A percentile compares a stretch with the other conserved stretches of the same genome.
Conservation (phyloP, 2,888 invertebrate species). For the Rhagonycha fulva region DNA sequence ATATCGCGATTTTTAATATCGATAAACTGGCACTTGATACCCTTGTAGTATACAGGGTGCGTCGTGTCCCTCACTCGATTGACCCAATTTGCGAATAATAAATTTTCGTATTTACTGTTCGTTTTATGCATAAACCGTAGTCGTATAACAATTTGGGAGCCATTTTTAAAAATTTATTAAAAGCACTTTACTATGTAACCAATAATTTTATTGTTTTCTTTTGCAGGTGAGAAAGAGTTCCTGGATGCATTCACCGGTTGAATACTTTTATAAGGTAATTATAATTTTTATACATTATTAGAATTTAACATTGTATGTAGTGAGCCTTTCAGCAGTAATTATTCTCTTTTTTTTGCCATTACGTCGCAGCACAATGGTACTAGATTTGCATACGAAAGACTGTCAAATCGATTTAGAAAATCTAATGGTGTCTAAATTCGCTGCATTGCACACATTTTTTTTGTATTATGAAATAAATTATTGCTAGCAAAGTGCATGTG, state of each 20-base stretch:
- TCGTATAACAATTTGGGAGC: background rate
- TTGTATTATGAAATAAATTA: background rate
- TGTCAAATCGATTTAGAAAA: background rate
- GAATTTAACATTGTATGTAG: background rate
- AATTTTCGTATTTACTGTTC: background rate
- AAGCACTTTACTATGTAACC: background rate
- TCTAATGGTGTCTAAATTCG: background rate
- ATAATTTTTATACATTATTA: background rate
- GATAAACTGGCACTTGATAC: background rate
- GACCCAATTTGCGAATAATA: background rate
- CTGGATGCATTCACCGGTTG: slow-evolving; percentile 1
- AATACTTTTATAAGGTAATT: background rate
- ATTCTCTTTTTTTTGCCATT: background rate
- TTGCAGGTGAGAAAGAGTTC: slow-evolving; percentile 2
- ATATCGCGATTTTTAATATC: background rate
- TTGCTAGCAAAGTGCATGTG: too few relatives aligned
- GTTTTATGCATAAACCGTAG: background rate
- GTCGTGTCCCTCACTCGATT: background rate
- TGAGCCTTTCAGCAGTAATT: background rate
- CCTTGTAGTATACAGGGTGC: background rate
- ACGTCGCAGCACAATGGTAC: background rate
- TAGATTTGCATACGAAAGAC: background rate
- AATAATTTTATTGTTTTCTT: background rate
- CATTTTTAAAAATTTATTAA: background rate
- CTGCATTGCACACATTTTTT: background rate